A percentile compares a stretch with the other conserved stretches of the same genome.
Conservation (phyloP, 1,140 invertebrate species). For the Platyscapa corneri region DNA sequence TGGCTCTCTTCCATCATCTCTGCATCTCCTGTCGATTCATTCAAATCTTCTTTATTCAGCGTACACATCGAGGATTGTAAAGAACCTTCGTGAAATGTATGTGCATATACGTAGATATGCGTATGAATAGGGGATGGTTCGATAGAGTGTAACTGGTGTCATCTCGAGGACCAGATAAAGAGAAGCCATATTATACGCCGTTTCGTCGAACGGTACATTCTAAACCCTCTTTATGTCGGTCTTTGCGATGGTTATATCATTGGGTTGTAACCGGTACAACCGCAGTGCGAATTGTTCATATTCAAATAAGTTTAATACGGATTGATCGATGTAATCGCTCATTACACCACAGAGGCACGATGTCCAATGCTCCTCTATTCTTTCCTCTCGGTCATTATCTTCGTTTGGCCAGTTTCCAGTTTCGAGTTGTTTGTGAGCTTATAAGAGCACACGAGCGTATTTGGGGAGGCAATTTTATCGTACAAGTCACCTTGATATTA, state of each 20-base stretch:
- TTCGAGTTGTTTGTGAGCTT: not conserved
- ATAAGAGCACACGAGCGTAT: too few relatives aligned
- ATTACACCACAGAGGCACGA: too few relatives aligned
- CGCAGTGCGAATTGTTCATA: not conserved
- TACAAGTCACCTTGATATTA: not conserved
- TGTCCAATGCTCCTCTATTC: too few relatives aligned
- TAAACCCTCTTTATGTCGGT: not conserved
- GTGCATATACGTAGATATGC: not conserved
- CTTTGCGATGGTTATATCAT: slow-evolving; percentile 11
- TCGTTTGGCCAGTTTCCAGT: too few relatives aligned
- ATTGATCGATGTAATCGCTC: not conserved
- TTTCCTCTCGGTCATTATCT: too few relatives aligned
- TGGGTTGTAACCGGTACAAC: not conserved
- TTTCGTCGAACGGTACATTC: slow-evolving; percentile 1
- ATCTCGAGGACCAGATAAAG: slow-evolving; percentile 26
- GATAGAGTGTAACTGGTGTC: not conserved
- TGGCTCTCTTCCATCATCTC: slow-evolving; percentile 1
- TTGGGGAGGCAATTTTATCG: not conserved
- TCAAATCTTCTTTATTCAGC: slow-evolving; percentile 35
- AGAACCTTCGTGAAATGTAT: not conserved
- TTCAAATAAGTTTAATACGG: slow-evolving; percentile 35
- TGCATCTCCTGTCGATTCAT: slow-evolving; percentile 42
- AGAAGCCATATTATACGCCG: slow-evolving; percentile 39
- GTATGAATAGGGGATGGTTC: not conserved
- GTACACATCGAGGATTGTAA: slow-evolving; percentile 33